A percentile compares a stretch with the other conserved stretches of the same genome.
Conservation (phyloP, 2,888 invertebrate species). For the Escarpia spicata region DNA sequence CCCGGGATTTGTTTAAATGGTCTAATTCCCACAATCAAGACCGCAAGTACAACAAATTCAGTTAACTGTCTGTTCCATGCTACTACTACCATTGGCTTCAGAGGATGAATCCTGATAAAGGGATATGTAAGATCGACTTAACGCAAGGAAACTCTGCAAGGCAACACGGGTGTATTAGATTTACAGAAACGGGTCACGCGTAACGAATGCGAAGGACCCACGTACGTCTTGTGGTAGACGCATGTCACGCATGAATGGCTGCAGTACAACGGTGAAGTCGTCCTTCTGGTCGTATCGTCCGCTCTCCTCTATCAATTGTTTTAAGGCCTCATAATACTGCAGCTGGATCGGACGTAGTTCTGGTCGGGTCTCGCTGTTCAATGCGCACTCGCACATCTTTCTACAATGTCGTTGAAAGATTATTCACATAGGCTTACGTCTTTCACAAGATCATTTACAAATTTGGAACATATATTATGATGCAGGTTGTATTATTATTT, state of each 20-base stretch:
- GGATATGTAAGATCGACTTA: too few species aligned
- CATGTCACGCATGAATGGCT: constrained; percentile 57
- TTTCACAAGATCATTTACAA: neutral
- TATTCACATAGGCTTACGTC: neutral
- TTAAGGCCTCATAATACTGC: constrained; percentile 35
- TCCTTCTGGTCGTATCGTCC: constrained; percentile 59
- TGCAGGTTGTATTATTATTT: neutral
- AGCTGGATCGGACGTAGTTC: constrained; percentile 33
- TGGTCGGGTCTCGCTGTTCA: constrained; percentile 23
- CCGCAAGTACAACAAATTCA: too few species aligned
- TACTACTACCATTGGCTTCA: too few species aligned
- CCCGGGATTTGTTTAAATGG: too few species aligned
- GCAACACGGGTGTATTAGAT: neutral
- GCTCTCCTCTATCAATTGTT: constrained; percentile 33
- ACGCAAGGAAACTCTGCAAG: neutral
- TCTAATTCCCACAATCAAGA: too few species aligned
- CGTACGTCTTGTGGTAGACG: constrained; percentile 44
- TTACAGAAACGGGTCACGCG: neutral
- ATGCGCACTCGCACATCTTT: constrained; percentile 33
- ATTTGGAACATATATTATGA: neutral
- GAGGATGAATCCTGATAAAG: too few species aligned
- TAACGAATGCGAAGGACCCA: neutral
- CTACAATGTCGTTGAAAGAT: constrained; percentile 22
- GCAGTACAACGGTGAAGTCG: constrained; percentile 62
- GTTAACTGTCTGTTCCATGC: too few species aligned